Percentiles rank a stretch among this genome's conserved stretches.
Evolutionary conservation across 2,797 vertebrate species (phyloP).

Genomic region (Semaprochilodus insignis): DNA sequence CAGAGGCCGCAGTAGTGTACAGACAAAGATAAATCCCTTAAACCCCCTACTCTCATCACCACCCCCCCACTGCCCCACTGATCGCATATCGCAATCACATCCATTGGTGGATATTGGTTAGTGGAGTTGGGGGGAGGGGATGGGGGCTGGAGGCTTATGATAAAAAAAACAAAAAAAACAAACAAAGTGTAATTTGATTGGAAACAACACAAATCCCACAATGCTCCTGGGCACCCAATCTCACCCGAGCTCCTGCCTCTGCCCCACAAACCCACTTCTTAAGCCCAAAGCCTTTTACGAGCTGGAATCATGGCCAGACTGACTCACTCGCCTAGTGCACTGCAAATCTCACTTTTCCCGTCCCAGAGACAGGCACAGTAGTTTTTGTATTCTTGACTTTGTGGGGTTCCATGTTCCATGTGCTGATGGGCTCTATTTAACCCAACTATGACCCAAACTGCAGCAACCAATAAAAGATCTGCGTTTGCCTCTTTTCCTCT

Average conservation of each 20-base stretch:
- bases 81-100: neutral
- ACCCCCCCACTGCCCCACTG: neutral
- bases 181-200: constrained; percentile 76
- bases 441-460: no score
- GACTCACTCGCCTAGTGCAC: constrained; percentile 65
- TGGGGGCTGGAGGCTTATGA: constrained; percentile 4
- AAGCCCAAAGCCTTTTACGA: constrained; percentile 78
- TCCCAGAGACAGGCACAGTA: neutral
- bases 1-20: neutral
- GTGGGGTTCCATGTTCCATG: neutral
- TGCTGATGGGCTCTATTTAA: neutral
- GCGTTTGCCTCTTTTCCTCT: no score
- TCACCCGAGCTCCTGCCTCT: constrained; percentile 65
- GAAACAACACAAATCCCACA: constrained; percentile 77
- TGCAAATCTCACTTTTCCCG: constrained; percentile 56
- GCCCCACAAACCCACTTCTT: constrained; percentile 81
- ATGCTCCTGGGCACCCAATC: constrained; percentile 68
- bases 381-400: neutral
- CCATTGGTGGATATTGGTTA: neutral
- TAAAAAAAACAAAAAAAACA: constrained; percentile 20
- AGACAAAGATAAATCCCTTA: constrained; percentile 4
- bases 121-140: neutral
- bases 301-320: constrained; percentile 70
- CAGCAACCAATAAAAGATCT: no score
- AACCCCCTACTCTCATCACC: neutral